These are phyloP conservation scores for Megaleporinus macrocephalus DNA, from an alignment of 2,113 vertebrate species.

Conservation along the genomic window DNA sequence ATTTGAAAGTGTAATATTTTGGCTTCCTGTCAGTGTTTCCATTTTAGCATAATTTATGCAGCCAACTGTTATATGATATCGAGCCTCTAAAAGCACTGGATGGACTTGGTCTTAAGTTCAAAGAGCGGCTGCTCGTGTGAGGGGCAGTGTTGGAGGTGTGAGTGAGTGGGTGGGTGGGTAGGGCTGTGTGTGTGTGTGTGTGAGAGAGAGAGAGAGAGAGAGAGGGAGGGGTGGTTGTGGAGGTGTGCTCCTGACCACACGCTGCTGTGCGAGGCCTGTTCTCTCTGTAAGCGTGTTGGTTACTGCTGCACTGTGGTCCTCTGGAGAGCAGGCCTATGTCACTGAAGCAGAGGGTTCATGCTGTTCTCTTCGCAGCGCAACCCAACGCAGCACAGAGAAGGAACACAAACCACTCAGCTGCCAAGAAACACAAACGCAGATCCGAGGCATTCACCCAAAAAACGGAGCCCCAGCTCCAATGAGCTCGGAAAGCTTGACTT, in stretches of 20 bases:
- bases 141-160: neutral
- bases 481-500: constrained; percentile 51
- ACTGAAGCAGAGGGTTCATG: constrained; percentile 1
- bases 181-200: constrained; percentile 35
- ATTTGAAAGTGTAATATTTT: constrained; percentile 58
- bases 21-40: constrained; percentile 64
- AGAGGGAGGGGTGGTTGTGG: neutral
- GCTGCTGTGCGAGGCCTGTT: constrained; percentile 22
- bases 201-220: neutral
- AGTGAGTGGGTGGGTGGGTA: constrained; percentile 33
- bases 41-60: constrained; percentile 77
- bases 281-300: constrained; percentile 1
- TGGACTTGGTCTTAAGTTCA: constrained; percentile 67
- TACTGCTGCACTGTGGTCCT: constrained; percentile 15
- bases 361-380: constrained; percentile 29
- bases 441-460: constrained; percentile 59
- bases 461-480: constrained; percentile 57
- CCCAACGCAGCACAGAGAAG: constrained; percentile 42
- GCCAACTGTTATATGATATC: constrained; percentile 74
- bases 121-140: constrained; percentile 50
- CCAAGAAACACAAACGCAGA: constrained; percentile 71
- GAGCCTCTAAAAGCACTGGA: constrained; percentile 62
- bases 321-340: constrained; percentile 20
- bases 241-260: constrained; percentile 2
- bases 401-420: constrained; percentile 64